phyloP scores from a whole-genome alignment of 1,140 invertebrate species.

The Saccostrea cuccullata region DNA sequence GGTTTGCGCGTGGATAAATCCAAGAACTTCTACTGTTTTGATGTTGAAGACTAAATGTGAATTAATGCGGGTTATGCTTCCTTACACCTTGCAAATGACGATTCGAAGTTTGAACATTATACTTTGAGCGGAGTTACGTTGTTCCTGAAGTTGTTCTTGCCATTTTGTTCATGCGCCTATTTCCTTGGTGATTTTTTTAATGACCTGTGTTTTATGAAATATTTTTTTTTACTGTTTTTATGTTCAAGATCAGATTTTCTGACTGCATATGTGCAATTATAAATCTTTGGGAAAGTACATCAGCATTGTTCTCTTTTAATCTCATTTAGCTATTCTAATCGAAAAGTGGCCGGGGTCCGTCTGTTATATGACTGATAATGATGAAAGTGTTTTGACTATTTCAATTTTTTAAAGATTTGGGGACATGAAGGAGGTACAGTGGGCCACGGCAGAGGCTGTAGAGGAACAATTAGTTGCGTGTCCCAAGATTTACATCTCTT shows the following conservation, averaged over 20 bases:
- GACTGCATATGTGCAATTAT: too few relatives aligned
- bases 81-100: background rate
- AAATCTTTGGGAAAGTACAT: too few relatives aligned
- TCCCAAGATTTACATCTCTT: background rate
- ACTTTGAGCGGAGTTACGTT: background rate
- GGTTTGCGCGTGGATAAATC: slow-evolving; percentile 11
- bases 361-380: too few relatives aligned
- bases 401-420: too few relatives aligned
- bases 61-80: background rate
- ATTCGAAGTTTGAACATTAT: background rate
- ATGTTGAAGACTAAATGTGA: background rate
- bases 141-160: background rate
- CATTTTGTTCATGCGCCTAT: background rate
- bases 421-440: slow-evolving; percentile 7
- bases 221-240: too few relatives aligned
- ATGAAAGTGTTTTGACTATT: too few relatives aligned
- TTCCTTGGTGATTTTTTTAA: too few relatives aligned
- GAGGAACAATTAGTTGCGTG: slow-evolving; percentile 31
- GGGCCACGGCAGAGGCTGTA: background rate
- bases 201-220: too few relatives aligned
- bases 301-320: too few relatives aligned
- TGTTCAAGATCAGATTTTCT: too few relatives aligned
- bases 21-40: background rate
- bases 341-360: too few relatives aligned
- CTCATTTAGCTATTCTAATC: too few relatives aligned